phyloP scores from a whole-genome alignment of 2,113 vertebrate genomes.

The Eudyptes chrysolophus region DNA sequence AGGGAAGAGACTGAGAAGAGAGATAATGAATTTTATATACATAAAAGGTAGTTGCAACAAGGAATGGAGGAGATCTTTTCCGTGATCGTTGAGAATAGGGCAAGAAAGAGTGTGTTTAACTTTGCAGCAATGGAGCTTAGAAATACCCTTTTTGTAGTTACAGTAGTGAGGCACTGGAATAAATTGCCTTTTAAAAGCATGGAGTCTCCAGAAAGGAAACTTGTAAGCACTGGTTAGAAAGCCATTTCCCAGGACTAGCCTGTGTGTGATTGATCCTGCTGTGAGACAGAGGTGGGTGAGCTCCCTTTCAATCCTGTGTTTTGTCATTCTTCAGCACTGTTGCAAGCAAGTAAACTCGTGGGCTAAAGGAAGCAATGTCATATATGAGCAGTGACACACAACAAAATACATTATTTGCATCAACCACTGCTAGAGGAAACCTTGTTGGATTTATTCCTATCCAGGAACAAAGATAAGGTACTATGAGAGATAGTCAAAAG shows the following conservation, averaged over 20 bases:
- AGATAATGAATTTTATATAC: background rate
- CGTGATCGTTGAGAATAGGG: background rate
- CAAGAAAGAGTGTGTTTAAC: background rate
- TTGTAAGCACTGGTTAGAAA: background rate
- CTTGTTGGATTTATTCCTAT: background rate
- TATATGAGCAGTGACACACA: background rate
- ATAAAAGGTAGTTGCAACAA: background rate
- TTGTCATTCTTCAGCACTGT: background rate
- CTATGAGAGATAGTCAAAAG: background rate
- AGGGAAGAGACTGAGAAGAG: background rate
- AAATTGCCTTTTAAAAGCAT: background rate
- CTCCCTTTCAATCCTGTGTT: background rate
- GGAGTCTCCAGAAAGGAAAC: background rate
- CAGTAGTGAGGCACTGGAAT: background rate
- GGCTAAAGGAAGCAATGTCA: background rate
- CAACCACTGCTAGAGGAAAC: background rate
- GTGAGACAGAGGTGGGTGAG: background rate
- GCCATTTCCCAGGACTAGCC: background rate
- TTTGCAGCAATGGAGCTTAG: background rate
- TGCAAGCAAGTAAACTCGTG: background rate
- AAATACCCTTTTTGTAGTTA: background rate
- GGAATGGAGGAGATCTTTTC: background rate
- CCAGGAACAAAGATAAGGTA: background rate
- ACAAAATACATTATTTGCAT: background rate
- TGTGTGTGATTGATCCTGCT: background rate